Conservation (phyloP, 2,888 invertebrate species). For the Ichneumoninae sp. region DNA sequence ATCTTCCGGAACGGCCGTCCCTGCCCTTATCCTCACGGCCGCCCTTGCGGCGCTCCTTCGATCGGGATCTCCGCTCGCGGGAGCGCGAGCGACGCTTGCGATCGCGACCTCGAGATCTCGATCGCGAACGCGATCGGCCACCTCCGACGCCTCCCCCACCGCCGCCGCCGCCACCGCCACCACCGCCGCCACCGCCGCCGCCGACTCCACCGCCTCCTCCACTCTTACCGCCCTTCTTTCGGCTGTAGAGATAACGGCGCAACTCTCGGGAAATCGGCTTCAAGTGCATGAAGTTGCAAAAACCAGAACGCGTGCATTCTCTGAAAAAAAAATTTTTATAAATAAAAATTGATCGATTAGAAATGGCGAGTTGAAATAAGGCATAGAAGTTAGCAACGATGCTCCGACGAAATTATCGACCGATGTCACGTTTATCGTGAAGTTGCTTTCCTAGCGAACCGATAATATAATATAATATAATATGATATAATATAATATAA, state of each 20-base stretch:
- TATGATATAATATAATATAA: too few relatives aligned
- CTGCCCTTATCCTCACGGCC: conserved; percentile 82
- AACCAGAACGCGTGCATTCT: conserved; percentile 99
- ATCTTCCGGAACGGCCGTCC: conserved; percentile 85
- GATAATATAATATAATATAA: too few relatives aligned
- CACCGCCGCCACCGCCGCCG: conserved; percentile 81
- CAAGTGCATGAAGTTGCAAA: conserved; percentile 99
- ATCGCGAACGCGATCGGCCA: conserved; percentile 87
- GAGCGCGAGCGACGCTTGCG: conserved; percentile 83
- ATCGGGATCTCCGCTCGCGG: conserved; percentile 81
- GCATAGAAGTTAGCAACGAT: too few relatives aligned
- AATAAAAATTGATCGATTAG: neutral
- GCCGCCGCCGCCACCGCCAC: conserved; percentile 74
- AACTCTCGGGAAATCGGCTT: conserved; percentile 99
- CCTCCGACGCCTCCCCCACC: conserved; percentile 84
- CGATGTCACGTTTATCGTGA: too few relatives aligned
- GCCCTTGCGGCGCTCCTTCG: conserved; percentile 81
- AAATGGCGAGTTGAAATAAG: too few relatives aligned
- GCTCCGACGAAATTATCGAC: too few relatives aligned
- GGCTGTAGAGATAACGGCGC: conserved; percentile 92
- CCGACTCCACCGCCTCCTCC: conserved; percentile 79
- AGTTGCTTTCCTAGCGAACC: too few relatives aligned
- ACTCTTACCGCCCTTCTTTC: conserved; percentile 86
- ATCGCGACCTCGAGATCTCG: conserved; percentile 85
- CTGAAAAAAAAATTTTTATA: conserved; percentile 79